Conservation (phyloP, 2,797 vertebrate species). For the Molossus alvarezi region DNA sequence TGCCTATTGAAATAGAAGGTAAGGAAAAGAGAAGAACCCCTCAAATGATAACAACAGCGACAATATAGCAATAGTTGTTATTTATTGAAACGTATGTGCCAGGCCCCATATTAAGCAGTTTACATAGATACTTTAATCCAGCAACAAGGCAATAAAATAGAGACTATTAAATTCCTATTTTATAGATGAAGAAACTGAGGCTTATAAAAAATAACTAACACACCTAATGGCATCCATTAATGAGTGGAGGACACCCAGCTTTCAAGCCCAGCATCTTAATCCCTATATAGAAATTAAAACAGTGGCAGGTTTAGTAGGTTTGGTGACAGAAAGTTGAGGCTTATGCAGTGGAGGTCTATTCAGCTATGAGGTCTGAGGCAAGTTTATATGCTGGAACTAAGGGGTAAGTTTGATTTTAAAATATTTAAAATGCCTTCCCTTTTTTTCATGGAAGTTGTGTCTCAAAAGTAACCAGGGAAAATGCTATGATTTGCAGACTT, state of each 20-base stretch:
- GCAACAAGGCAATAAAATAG: neutral
- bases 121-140: neutral
- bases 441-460: neutral
- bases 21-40: neutral
- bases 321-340: neutral
- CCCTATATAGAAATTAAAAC: neutral
- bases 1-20: neutral
- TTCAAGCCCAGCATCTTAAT: neutral
- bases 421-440: neutral
- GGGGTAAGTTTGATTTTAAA: neutral
- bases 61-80: neutral
- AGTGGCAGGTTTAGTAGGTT: neutral
- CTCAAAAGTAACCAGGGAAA: neutral
- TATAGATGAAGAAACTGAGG: neutral
- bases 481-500: neutral
- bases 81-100: neutral
- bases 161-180: neutral
- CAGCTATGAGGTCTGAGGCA: neutral
- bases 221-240: neutral
- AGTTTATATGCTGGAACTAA: neutral
- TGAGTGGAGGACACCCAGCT: neutral
- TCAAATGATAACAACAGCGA: neutral
- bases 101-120: neutral
- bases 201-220: neutral
- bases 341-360: neutral